Evolutionary conservation across 2,797 vertebrate species (phyloP), one percentile per base, ranked within the genome.

Genomic region (Tokudaia tokunoshimensis): DNA sequence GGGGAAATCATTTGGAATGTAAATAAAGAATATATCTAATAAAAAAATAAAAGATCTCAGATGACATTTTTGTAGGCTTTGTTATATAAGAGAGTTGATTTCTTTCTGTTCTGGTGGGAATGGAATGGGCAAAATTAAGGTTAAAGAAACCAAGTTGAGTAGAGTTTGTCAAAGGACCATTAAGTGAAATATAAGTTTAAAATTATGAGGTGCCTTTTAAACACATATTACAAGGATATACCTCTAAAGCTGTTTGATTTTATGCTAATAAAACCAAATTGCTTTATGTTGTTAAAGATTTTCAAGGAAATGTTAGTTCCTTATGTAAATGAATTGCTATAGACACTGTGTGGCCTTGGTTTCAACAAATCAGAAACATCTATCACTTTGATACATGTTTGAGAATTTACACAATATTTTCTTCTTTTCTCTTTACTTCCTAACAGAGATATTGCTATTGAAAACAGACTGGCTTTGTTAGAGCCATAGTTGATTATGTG

Each of bases 381-480:
- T 78, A 96, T 9, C 24, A 83, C 94, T 96, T 95, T 96, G 72
- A 94, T 97, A 75, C 44, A 95, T 72, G 81, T 88, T 86, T 81
- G 44, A 86, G 87, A 96, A 97, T 95, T 94, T 97, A 92, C 91
- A 95, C 84, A 96, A 90, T 72, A 98, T 97, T 98, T 98, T 97
- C 89, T 95, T 98, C 79, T 79, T 97, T 94, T 98, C 79, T 80
- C 96, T 97, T 96, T 90, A 84, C 91, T 95, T 94, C 59, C 47
- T 82, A 85, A 95, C 67, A 94, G 84, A 96, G 41, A 94, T 78
- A 13, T 50, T 74, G 24, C 22, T 91, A 94, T 97, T 96, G 96
- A 96, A 98, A 98, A 91, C 72, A 98, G 97, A 96, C 94, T 89
- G 98, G 97, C 90, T 97, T 98, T 98, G 97, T 97, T 97, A 96